Base-by-base conservation (phyloP, 2,113 vertebrate species). In the Dendrocopos noguchii region DNA sequence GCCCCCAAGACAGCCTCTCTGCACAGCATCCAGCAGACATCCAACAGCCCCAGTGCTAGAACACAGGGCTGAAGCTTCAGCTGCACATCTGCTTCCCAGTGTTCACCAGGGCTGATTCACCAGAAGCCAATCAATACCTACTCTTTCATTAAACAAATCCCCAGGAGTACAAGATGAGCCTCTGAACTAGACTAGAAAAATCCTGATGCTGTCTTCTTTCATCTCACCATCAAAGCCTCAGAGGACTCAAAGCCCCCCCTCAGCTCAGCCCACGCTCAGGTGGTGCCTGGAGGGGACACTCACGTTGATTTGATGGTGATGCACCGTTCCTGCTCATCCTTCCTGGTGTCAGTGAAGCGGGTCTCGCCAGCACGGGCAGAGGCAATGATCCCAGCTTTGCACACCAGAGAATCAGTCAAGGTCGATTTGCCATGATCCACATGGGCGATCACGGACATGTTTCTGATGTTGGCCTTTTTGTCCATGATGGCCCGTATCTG, bases 401-500 rank as follows among this genome's bases (percentile, higher is more conserved):
- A 99, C 71, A 99, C 99, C 95, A 99, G 96, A 3, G 99, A 99
- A 95, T 99, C 99, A 0, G 99, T 99, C 95, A 99, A 84, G 7
- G 99, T 99, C 77, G 99, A 99, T 84, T 99, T 99, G 85, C 99
- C 99, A 1, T 99, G 99, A 91, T 99, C 99, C 19, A 99, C 99
- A 2, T 99, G 99, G 25, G 99, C 99, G 22, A 99, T 99, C 96
- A 99, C 99, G 0, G 99, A 99, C 99, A 99, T 99, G 98, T 99
- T 99, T 70, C 99, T 98, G 97, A 99, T 99, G 96, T 99, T 99
- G 96, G 99, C 98, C 98, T 99, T 99, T 88, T 99, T 99, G 98
- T 99, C 99, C 99, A 99, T 99, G 97, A 99, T 99, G 97, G 97
- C 97, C 98, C 99, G 98, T 97, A 99, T 99, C 98, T 99, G 99